Percentiles rank a stretch among this genome's conserved stretches.
phyloP scores from a whole-genome alignment of 2,797 vertebrate species.

The Meriones psammophilus region DNA sequence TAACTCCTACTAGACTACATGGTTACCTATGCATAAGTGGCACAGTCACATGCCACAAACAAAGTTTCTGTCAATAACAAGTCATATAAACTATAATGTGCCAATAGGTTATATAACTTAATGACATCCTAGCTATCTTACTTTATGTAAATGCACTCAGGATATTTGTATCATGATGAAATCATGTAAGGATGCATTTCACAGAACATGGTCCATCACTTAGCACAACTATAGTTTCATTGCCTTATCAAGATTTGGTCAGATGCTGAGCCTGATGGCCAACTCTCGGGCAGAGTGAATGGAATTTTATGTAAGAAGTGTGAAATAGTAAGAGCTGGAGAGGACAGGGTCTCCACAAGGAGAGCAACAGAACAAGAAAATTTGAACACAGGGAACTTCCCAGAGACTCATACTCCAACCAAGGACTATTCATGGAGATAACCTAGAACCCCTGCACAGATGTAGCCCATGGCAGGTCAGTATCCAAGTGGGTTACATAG shows the following conservation, averaged over 20 bases:
- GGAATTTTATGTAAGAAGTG: no score
- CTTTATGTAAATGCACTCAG: neutral
- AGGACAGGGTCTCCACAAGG: no score
- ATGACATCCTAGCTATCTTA: neutral
- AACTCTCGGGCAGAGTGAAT: no score
- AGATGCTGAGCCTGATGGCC: no score
- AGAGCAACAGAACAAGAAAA: no score
- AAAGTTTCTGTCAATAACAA: neutral
- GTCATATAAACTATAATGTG: neutral
- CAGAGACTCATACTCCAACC: no score
- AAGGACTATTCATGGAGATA: no score
- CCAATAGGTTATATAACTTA: neutral
- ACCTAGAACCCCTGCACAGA: no score
- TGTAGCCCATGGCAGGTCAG: no score
- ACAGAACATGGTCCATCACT: neutral
- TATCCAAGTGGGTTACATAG: no score
- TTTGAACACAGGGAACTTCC: no score
- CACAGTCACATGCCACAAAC: neutral
- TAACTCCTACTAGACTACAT: neutral
- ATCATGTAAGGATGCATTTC: neutral
- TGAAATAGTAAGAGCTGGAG: no score
- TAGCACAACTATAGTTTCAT: neutral
- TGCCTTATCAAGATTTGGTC: neutral
- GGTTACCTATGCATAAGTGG: neutral
- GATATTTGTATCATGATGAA: neutral